Conservation (phyloP, 2,888 invertebrate species). For the Eumacrocentrus americanus region DNA sequence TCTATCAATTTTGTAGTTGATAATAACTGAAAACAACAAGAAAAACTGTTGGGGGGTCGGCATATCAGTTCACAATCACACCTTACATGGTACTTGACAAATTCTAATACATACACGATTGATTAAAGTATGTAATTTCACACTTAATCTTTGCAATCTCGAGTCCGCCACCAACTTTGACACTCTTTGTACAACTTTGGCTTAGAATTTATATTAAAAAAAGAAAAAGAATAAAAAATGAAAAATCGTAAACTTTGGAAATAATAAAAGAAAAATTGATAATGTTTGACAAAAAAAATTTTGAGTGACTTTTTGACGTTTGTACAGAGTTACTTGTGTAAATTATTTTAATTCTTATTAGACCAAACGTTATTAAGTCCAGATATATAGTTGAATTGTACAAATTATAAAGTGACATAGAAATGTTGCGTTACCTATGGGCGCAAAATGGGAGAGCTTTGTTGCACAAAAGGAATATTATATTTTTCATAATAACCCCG, state of each 20-base stretch:
- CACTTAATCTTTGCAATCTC: constrained; percentile 5
- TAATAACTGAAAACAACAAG: constrained; percentile 29
- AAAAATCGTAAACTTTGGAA: too few species aligned
- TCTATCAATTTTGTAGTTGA: constrained; percentile 34
- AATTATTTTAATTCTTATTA: constrained; percentile 44
- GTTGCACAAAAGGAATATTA: constrained; percentile 59
- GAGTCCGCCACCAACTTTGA: constrained; percentile 10
- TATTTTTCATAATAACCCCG: constrained; percentile 61
- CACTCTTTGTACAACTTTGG: neutral
- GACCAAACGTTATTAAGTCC: constrained; percentile 47
- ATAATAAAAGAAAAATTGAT: constrained; percentile 37
- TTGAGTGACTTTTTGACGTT: constrained; percentile 24
- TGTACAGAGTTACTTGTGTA: constrained; percentile 51
- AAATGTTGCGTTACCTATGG: too few species aligned
- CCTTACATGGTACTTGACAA: constrained; percentile 7
- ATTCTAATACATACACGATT: neutral
- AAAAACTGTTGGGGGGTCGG: neutral
- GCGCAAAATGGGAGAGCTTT: constrained; percentile 39
- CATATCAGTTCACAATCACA: constrained; percentile 13
- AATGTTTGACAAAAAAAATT: neutral
- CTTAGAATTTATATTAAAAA: neutral
- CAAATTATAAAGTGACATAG: constrained; percentile 50
- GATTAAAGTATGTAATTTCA: neutral
- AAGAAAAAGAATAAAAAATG: too few species aligned
- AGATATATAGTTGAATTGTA: constrained; percentile 52